Conservation (phyloP, 2,888 invertebrate genomes). For the Hipparchia semele region DNA sequence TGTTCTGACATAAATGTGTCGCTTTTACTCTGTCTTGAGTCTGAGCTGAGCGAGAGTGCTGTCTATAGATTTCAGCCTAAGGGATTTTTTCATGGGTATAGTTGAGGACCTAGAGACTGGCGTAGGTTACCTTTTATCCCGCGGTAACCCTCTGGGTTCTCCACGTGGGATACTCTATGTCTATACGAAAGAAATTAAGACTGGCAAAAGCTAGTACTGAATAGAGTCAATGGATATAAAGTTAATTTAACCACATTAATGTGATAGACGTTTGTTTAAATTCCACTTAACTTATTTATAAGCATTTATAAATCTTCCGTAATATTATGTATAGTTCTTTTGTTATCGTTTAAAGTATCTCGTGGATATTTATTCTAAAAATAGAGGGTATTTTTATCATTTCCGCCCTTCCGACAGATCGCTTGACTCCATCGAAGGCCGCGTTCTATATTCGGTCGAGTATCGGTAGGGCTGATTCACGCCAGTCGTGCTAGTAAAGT, state of each 20-base stretch:
- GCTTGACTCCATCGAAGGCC: constrained; percentile 65
- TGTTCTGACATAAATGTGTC: no score
- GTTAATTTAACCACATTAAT: neutral
- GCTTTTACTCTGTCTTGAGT: no score
- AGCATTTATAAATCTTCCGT: neutral
- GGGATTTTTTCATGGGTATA: no score
- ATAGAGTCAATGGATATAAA: no score
- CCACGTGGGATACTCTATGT: no score
- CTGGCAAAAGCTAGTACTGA: no score
- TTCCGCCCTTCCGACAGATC: constrained; percentile 37
- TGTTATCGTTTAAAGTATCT: constrained; percentile 9
- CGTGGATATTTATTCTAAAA: constrained; percentile 27
- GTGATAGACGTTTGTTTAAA: neutral
- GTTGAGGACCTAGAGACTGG: no score
- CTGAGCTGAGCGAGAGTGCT: no score
- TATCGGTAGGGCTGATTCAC: constrained; percentile 53
- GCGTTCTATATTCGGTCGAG: constrained; percentile 57
- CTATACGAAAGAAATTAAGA: no score
- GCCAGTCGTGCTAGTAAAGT: constrained; percentile 47
- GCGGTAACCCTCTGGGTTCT: no score
- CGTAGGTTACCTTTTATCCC: no score
- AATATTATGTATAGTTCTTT: neutral
- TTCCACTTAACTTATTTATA: neutral
- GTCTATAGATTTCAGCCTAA: no score
- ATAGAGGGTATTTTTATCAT: constrained; percentile 35